Evolutionary conservation across 2,113 vertebrate genomes (phyloP).

Genomic region (Proterorhinus semilunaris): DNA sequence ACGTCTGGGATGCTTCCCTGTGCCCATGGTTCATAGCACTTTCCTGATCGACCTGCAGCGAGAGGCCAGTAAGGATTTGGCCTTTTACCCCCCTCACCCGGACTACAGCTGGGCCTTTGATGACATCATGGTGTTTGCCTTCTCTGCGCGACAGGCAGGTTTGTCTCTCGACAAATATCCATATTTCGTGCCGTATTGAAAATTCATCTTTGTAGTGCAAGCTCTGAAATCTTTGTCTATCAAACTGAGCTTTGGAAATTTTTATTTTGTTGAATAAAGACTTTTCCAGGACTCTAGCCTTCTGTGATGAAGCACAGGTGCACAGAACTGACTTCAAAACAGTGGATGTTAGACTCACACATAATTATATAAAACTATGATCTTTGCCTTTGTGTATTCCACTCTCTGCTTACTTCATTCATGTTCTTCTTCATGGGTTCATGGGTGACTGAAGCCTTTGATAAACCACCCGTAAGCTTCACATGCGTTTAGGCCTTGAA

Average conservation of each 20-base stretch:
- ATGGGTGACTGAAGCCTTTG: no score
- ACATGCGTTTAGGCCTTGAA: no score
- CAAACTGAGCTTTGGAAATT: neutral
- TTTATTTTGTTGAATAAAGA: neutral
- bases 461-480: no score
- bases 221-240: neutral
- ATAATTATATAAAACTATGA: no score
- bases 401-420: no score
- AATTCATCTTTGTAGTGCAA: conserved; percentile 6
- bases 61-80: conserved; percentile 79
- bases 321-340: neutral
- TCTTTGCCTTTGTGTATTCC: no score
- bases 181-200: conserved; percentile 6
- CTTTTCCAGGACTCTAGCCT: no score
- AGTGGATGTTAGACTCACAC: no score
- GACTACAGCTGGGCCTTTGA: conserved; percentile 98
- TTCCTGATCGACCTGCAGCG: conserved; percentile 92
- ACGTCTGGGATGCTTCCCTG: conserved; percentile 85
- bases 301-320: neutral
- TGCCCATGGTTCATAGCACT: conserved; percentile 96
- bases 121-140: conserved; percentile 97
- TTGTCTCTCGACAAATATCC: conserved; percentile 31
- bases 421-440: no score
- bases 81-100: conserved; percentile 88
- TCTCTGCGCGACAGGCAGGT: conserved; percentile 92